Base-by-base conservation (phyloP, 2,888 invertebrate genomes). In the Polyommatus iphigenia region DNA sequence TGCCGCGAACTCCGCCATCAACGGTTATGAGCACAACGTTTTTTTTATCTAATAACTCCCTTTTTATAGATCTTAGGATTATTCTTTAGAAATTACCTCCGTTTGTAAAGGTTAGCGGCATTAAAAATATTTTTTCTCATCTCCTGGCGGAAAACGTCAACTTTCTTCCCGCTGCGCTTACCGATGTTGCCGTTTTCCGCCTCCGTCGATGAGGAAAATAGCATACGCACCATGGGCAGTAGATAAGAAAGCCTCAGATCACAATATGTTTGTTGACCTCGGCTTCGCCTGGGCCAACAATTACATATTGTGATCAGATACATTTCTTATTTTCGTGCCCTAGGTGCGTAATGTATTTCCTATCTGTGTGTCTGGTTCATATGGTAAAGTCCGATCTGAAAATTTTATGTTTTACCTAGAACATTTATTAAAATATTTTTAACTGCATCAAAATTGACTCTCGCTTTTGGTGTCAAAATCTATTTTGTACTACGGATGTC, bases 1-100 rank as follows among this genome's bases (percentile, higher is more conserved):
- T 78, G 80, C 80, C 76, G 78, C 81, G 77, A 78, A 81, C 79
- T 80, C 80, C 78, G 77, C 80, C 76, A 78, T 76, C 75, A 32
- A 46, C 73, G 18, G 73, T 78, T 78, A 78, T 78, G 78, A 78
- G 78, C 10, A 78, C 32, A 72, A 41, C 73, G 41, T n/a, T 72
- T 72, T 77, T 77, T 71, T 72, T 57, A 57, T 54, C 71, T 72
- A 54, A 72, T 72, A 41, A 72, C 72, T 77, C 36, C 32, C 54
- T 71, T 57, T 57, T 59, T 77, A 57, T 77, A 72, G 71, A 77
- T 41, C 77, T 77, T 50, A n/a, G 24, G 18, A 46, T 50, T 8
- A 32, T 32, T 71, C 76, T 57, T 50, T 71, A 29, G 18, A 50
- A 77, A 29, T 67, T 67, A 15, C 29, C 29, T 29, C 0, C 18